Evolutionary conservation across 2,888 invertebrate genomes (phyloP).

Genomic region (Leptura quadrifasciata): DNA sequence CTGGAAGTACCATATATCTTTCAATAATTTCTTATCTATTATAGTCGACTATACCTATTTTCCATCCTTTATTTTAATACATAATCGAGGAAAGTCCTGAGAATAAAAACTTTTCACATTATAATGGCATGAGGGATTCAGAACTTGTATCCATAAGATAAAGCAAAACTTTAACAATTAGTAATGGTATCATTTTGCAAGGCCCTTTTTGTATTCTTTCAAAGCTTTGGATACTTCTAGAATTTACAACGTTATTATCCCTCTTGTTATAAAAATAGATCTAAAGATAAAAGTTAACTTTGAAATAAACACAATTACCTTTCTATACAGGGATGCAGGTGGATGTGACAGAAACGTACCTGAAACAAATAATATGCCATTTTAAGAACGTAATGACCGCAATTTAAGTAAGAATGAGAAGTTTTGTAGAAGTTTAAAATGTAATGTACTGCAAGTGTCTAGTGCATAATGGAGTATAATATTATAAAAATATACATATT

Average conservation of each 20-base stretch:
- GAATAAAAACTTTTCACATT: constrained; percentile 26
- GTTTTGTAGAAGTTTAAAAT: neutral
- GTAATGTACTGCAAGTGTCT: neutral
- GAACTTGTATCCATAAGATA: constrained; percentile 25
- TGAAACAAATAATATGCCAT: constrained; percentile 13
- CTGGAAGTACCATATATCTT: too few relatives aligned
- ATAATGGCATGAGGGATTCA: constrained; percentile 14
- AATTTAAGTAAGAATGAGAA: neutral
- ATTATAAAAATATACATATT: too few relatives aligned
- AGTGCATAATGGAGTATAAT: too few relatives aligned
- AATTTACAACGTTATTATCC: constrained; percentile 1
- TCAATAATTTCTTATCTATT: too few relatives aligned
- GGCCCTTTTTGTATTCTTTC: neutral
- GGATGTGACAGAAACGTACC: neutral
- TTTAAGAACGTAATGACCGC: neutral
- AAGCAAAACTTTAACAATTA: constrained; percentile 31
- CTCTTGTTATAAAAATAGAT: constrained; percentile 19
- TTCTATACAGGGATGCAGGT: neutral
- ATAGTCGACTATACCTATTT: too few relatives aligned
- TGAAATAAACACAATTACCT: constrained; percentile 9
- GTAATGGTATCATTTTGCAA: constrained; percentile 9
- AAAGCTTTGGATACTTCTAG: constrained; percentile 1
- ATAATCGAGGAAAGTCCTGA: constrained; percentile 1
- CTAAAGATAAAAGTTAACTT: neutral
- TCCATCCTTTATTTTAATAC: neutral